Evolutionary conservation across 2,797 vertebrate genomes (phyloP).

Genomic region (Myripristis jacobus): DNA sequence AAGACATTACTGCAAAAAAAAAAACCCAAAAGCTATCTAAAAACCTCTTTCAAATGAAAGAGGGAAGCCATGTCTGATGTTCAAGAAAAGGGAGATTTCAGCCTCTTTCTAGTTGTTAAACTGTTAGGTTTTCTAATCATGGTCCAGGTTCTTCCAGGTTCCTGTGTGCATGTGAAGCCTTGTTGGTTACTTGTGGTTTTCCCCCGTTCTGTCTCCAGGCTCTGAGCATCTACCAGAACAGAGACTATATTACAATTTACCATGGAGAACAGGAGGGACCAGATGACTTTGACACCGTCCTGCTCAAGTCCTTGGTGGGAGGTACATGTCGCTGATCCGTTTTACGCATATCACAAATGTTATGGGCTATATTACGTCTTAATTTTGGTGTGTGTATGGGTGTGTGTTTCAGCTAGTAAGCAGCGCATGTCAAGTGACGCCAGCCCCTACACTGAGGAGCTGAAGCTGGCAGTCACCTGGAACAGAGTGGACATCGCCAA

Average conservation of each 20-base stretch:
- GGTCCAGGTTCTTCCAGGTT: no score
- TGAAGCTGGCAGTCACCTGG: slow-evolving; percentile 92
- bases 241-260: slow-evolving; percentile 87
- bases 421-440: slow-evolving; percentile 71
- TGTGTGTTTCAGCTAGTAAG: slow-evolving; percentile 83
- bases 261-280: slow-evolving; percentile 86
- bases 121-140: no score
- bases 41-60: no score
- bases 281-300: slow-evolving; percentile 91
- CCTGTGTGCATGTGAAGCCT: neutral
- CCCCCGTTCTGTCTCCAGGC: slow-evolving; percentile 71
- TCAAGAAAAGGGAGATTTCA: no score
- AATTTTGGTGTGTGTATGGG: neutral
- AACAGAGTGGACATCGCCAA: slow-evolving; percentile 94
- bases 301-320: slow-evolving; percentile 89
- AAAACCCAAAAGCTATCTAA: no score
- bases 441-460: slow-evolving; percentile 87
- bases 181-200: neutral
- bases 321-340: slow-evolving; percentile 70
- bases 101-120: no score
- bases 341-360: neutral
- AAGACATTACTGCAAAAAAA: no score
- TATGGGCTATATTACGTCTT: neutral
- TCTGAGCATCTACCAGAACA: slow-evolving; percentile 87
- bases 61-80: no score